phyloP scores from a whole-genome alignment of 2,113 vertebrate species.

The Sebastes schlegelii region DNA sequence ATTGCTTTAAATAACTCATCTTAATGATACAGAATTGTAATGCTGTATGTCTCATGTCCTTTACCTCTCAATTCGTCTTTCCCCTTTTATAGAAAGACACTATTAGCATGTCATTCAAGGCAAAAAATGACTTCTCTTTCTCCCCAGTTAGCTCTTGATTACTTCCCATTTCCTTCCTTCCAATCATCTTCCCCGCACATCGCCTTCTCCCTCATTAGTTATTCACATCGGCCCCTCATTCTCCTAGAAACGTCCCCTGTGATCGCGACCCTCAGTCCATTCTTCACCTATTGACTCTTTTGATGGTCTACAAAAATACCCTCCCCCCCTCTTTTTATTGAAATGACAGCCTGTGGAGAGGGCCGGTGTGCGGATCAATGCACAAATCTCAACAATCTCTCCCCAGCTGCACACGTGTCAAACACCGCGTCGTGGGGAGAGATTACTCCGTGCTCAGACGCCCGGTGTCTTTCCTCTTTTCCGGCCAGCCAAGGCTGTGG shows the following conservation, averaged over 20 bases:
- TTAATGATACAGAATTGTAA: constrained; percentile 11
- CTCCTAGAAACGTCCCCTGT: constrained; percentile 56
- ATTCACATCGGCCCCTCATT: constrained; percentile 56
- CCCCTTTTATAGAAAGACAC: constrained; percentile 26
- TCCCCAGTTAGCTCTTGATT: constrained; percentile 46
- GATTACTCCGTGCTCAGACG: constrained; percentile 52
- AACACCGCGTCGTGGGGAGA: constrained; percentile 49
- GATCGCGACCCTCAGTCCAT: constrained; percentile 46
- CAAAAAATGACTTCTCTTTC: constrained; percentile 38
- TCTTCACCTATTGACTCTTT: constrained; percentile 64
- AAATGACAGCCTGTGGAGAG: constrained; percentile 68
- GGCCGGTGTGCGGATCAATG: constrained; percentile 71
- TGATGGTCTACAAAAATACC: constrained; percentile 68
- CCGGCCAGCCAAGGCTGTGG: constrained; percentile 20
- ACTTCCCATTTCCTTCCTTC: constrained; percentile 51
- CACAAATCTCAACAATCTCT: constrained; percentile 73
- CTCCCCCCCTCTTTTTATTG: constrained; percentile 65
- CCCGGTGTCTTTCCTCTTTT: background rate
- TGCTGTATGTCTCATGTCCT: constrained; percentile 7
- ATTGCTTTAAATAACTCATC: constrained; percentile 43
- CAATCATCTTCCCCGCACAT: constrained; percentile 32
- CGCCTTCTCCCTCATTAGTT: constrained; percentile 51
- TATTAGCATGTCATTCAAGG: constrained; percentile 38
- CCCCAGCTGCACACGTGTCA: constrained; percentile 66
- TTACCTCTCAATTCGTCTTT: constrained; percentile 37